These are phyloP conservation scores for Limonius californicus DNA, from an alignment of 1,140 invertebrate genomes.

Conservation along the genomic window DNA sequence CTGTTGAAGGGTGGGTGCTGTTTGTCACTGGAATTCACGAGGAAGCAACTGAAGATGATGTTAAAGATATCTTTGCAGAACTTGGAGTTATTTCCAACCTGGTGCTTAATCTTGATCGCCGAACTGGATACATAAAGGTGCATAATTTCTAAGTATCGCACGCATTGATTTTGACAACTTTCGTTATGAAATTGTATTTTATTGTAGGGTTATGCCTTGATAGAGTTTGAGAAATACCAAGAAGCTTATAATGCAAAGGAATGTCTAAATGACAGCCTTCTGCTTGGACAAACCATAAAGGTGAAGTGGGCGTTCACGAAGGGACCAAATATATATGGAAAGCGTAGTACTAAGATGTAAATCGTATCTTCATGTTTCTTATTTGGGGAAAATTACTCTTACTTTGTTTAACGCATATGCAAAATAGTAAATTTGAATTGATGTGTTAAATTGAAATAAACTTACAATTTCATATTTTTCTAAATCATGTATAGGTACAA, in stretches of 20 bases:
- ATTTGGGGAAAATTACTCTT: no score
- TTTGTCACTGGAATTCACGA: conserved; percentile 95
- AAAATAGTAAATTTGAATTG: no score
- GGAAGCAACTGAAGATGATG: conserved; percentile 94
- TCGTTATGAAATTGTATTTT: background rate
- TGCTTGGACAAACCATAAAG: background rate
- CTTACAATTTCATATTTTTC: no score
- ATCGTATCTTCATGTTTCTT: no score
- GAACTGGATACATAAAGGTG: conserved; percentile 84
- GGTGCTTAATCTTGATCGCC: conserved; percentile 87
- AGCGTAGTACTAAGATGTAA: no score
- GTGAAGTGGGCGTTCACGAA: background rate
- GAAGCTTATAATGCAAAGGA: background rate
- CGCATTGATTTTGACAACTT: background rate
- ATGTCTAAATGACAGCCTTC: background rate
- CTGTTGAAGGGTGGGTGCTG: conserved; percentile 94
- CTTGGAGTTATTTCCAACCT: conserved; percentile 95
- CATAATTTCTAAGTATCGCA: background rate
- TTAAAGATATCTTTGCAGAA: conserved; percentile 91
- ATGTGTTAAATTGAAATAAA: no score
- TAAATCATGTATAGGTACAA: no score
- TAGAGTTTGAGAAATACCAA: background rate
- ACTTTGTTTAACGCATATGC: no score
- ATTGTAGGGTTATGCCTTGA: background rate
- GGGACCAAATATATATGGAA: background rate